These are phyloP conservation scores for Onthophagus sagittarius DNA, from an alignment of 2,888 invertebrate species.

Conservation along the genomic window DNA sequence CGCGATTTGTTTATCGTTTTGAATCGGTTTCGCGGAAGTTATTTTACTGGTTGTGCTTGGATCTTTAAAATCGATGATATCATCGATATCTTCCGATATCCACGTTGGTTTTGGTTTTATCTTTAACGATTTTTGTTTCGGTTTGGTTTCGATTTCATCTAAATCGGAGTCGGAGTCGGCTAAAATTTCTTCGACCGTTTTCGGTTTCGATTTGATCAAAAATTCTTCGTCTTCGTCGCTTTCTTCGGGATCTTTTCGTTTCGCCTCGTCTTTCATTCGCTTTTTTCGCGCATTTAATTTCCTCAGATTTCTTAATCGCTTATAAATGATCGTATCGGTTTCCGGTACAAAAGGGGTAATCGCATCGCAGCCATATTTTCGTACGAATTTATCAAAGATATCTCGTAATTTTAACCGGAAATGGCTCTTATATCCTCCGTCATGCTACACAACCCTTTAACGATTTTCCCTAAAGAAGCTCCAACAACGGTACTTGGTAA, in stretches of 20 bases:
- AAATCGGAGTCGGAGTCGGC: constrained; percentile 77
- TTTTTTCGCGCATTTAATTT: constrained; percentile 77
- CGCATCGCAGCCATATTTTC: constrained; percentile 72
- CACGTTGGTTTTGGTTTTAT: constrained; percentile 63
- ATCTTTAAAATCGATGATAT: constrained; percentile 86
- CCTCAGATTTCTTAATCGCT: constrained; percentile 73
- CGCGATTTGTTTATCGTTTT: constrained; percentile 25
- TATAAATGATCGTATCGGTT: constrained; percentile 65
- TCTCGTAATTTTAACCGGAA: constrained; percentile 77
- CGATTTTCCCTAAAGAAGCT: constrained; percentile 62
- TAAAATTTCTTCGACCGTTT: constrained; percentile 73
- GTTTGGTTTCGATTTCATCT: constrained; percentile 54
- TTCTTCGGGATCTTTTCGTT: constrained; percentile 35
- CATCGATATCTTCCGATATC: constrained; percentile 79
- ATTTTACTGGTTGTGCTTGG: constrained; percentile 77
- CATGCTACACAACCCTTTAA: constrained; percentile 67
- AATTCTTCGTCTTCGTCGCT: constrained; percentile 53
- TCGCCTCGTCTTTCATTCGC: constrained; percentile 52
- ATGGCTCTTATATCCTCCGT: constrained; percentile 80
- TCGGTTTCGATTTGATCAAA: constrained; percentile 51
- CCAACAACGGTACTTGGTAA: constrained; percentile 64
- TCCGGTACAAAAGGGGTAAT: constrained; percentile 69
- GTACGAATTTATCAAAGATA: constrained; percentile 67
- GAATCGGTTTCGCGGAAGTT: constrained; percentile 65
- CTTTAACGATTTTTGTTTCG: constrained; percentile 42